A percentile compares a stretch with the other conserved stretches of the same genome.
These are phyloP conservation scores for Misgurnus mizolepis DNA, from an alignment of 2,113 vertebrate species.

Conservation along the genomic window DNA sequence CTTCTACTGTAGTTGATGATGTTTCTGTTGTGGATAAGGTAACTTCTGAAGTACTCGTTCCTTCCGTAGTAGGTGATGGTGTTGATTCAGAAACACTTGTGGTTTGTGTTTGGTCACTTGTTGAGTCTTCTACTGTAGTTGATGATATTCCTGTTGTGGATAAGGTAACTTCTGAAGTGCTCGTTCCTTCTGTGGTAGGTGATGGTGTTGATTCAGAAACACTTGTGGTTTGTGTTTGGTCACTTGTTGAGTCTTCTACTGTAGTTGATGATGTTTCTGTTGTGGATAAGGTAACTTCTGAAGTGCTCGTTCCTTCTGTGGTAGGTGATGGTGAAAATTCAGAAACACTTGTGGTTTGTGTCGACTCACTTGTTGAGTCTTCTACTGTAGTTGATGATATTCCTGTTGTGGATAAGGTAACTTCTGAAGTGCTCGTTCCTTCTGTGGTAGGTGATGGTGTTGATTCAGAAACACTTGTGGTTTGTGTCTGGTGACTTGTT, in stretches of 20 bases:
- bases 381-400: neutral
- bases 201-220: neutral
- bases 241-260: too few relatives aligned
- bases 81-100: too few relatives aligned
- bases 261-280: neutral
- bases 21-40: neutral
- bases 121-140: too few relatives aligned
- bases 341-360: neutral
- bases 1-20: too few relatives aligned
- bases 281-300: neutral
- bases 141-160: neutral
- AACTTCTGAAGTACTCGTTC: neutral
- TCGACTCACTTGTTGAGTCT: neutral
- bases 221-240: neutral
- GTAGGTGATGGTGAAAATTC: neutral
- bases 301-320: neutral
- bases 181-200: neutral
- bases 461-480: neutral
- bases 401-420: neutral
- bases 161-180: neutral
- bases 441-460: neutral
- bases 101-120: too few relatives aligned
- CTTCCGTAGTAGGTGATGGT: too few relatives aligned
- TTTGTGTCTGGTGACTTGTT: neutral
- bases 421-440: neutral